Evolutionary conservation across 1,140 invertebrate species (phyloP).

Genomic region (Trichomalopsis sarcophagae): DNA sequence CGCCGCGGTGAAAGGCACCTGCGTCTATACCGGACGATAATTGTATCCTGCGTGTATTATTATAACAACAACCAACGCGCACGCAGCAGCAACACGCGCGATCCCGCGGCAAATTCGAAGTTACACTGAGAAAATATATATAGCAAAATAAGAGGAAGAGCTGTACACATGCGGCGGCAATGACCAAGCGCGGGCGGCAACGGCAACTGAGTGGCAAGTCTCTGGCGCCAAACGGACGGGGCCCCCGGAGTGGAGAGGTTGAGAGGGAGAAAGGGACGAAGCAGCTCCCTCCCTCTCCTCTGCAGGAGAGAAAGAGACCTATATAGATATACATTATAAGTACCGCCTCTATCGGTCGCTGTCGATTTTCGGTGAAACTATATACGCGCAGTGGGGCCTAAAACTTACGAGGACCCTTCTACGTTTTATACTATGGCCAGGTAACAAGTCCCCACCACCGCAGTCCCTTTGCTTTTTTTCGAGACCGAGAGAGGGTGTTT

Average conservation of each 20-base stretch:
- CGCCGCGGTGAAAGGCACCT: not conserved
- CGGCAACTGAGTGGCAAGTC: not conserved
- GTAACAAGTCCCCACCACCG: not conserved
- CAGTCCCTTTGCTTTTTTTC: not conserved
- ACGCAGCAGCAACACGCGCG: not conserved
- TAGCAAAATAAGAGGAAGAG: not conserved
- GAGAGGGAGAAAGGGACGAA: not conserved
- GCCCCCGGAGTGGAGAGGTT: not conserved
- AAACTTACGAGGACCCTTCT: not conserved
- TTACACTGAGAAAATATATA: not conserved
- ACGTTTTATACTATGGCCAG: not conserved
- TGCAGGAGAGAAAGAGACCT: not conserved
- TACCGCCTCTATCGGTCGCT: not conserved
- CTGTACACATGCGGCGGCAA: not conserved
- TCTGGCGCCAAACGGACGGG: conserved; percentile 32
- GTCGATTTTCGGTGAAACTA: not conserved
- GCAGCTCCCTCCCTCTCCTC: not conserved
- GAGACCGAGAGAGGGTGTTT: not conserved
- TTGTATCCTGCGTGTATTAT: not conserved
- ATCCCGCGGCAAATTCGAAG: not conserved
- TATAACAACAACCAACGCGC: too few species aligned
- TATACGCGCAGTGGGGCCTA: too few species aligned
- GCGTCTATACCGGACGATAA: not conserved
- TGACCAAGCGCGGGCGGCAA: not conserved
- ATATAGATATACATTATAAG: not conserved